These are phyloP conservation scores for Drosophila kanekoi DNA, from an alignment of 2,888 invertebrate species.

Conservation along the genomic window DNA sequence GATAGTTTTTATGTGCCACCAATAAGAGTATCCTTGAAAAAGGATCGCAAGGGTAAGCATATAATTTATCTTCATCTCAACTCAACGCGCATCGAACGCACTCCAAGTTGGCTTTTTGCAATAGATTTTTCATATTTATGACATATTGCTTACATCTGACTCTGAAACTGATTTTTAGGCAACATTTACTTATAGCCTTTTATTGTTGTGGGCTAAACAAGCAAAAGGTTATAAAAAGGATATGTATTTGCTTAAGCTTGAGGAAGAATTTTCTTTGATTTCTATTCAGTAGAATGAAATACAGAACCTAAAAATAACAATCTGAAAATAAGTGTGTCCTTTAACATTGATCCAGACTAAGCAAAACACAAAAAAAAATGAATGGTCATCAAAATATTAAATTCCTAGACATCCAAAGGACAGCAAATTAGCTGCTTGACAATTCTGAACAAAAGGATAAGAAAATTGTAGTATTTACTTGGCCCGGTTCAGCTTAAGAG, in stretches of 20 bases:
- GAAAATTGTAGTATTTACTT: conserved; percentile 41
- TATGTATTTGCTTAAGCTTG: conserved; percentile 4
- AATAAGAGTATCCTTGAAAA: conserved; percentile 5
- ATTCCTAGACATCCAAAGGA: conserved; percentile 21
- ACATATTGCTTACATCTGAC: conserved; percentile 3
- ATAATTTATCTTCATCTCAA: conserved; percentile 33
- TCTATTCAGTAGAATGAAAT: background rate
- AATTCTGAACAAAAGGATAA: conserved; percentile 22
- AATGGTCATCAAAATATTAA: conserved; percentile 29
- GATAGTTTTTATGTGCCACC: conserved; percentile 39
- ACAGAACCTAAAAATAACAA: background rate
- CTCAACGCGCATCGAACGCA: conserved; percentile 9
- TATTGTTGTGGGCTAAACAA: conserved; percentile 2
- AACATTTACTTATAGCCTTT: background rate
- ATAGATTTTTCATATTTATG: conserved; percentile 10
- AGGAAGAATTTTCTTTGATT: conserved; percentile 1
- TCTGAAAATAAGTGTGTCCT: background rate
- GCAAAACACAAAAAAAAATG: conserved; percentile 37
- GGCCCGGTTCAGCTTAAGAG: conserved; percentile 26
- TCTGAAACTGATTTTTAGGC: background rate
- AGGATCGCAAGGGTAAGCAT: conserved; percentile 27
- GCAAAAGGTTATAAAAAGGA: background rate
- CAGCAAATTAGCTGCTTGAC: conserved; percentile 9
- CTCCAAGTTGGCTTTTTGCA: conserved; percentile 4
- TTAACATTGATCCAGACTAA: background rate